phyloP scores from a whole-genome alignment of 1,140 invertebrate species.

The Choristoneura fumiferana region DNA sequence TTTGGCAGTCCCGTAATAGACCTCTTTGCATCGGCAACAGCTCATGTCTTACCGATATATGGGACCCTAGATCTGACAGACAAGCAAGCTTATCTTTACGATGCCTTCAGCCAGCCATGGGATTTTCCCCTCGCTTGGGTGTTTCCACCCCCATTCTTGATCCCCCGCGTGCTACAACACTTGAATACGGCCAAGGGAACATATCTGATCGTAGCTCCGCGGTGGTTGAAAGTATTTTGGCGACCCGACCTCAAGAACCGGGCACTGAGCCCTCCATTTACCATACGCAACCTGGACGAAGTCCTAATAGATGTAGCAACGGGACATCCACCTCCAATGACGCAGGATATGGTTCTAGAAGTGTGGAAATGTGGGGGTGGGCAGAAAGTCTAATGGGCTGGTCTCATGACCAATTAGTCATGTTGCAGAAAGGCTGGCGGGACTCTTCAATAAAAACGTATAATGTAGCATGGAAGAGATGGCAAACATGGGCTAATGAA shows the following conservation, averaged over 20 bases:
- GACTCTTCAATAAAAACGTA: constrained; percentile 21
- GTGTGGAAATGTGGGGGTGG: constrained; percentile 26
- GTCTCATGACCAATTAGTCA: constrained; percentile 4
- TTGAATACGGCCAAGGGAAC: constrained; percentile 25
- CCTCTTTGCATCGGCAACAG: constrained; percentile 46
- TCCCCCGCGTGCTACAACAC: constrained; percentile 31
- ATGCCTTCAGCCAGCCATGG: constrained; percentile 49
- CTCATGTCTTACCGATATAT: constrained; percentile 44
- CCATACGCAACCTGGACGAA: constrained; percentile 13
- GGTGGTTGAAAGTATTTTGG: no score
- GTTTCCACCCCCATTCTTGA: constrained; percentile 45
- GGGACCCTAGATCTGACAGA: constrained; percentile 39
- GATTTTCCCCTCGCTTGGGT: constrained; percentile 46
- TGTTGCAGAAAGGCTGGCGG: constrained; percentile 22
- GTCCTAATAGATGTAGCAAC: constrained; percentile 29
- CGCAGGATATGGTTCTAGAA: constrained; percentile 13
- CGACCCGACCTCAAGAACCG: no score
- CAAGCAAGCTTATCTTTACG: constrained; percentile 30
- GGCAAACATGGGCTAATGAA: neutral
- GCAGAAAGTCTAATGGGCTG: constrained; percentile 7
- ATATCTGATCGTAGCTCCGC: no score
- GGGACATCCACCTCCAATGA: constrained; percentile 5
- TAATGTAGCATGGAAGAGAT: constrained; percentile 6
- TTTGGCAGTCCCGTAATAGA: constrained; percentile 45
- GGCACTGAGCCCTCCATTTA: no score